Conservation (phyloP, 2,888 invertebrate species). For the Azorinus chamasolen region DNA sequence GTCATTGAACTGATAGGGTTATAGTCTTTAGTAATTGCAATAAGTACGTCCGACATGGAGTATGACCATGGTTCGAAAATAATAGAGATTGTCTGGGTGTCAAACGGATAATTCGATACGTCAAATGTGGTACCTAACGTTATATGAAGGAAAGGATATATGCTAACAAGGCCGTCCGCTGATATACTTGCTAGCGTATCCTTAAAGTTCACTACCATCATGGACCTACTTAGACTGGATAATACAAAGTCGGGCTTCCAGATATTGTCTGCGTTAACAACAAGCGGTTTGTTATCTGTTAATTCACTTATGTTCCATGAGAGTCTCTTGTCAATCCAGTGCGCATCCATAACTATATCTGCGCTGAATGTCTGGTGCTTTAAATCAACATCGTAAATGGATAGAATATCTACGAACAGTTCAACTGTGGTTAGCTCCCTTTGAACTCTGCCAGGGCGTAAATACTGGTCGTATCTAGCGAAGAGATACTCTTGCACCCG, state of each 20-base stretch:
- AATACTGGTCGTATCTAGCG: too few relatives aligned
- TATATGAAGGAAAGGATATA: slow-evolving; percentile 16
- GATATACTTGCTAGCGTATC: slow-evolving; percentile 18
- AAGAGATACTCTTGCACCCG: too few relatives aligned
- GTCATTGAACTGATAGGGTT: background rate
- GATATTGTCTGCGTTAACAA: slow-evolving; percentile 27
- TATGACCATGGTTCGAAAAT: slow-evolving; percentile 29
- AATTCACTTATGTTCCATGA: slow-evolving; percentile 8
- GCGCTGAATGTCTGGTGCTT: slow-evolving; percentile 9
- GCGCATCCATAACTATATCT: slow-evolving; percentile 20
- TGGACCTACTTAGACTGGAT: background rate
- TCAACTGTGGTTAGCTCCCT: too few relatives aligned
- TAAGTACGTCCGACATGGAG: background rate
- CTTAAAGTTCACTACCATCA: slow-evolving; percentile 8
- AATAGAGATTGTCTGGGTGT: slow-evolving; percentile 20
- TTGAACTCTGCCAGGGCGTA: too few relatives aligned
- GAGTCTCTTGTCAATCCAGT: slow-evolving; percentile 51
- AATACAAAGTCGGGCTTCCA: slow-evolving; percentile 44
- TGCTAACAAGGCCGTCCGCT: slow-evolving; percentile 22
- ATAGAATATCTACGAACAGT: background rate
- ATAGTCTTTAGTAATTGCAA: background rate
- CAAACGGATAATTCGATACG: slow-evolving; percentile 42
- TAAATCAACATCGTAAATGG: slow-evolving; percentile 24
- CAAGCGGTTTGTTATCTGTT: slow-evolving; percentile 25
- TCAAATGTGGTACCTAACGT: slow-evolving; percentile 6